Evolutionary conservation across 2,888 invertebrate species (phyloP).

Genomic region (Hirtodrosophila trivittata): DNA sequence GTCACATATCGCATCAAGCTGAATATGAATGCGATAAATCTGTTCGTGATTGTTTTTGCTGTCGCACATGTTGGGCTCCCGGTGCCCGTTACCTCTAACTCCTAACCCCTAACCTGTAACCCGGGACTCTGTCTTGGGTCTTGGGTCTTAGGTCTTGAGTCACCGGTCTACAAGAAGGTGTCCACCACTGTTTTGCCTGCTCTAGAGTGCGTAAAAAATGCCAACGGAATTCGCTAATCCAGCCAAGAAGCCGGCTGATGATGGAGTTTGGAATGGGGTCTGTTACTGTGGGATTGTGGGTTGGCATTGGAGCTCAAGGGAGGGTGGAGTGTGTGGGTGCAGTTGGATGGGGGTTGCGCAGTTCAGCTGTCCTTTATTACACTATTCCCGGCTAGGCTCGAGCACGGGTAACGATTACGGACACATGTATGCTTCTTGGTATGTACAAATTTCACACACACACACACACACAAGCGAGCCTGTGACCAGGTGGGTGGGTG

Average conservation of each 20-base stretch:
- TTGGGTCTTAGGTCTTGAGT: constrained; percentile 6
- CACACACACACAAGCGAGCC: constrained; percentile 41
- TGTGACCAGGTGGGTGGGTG: constrained; percentile 65
- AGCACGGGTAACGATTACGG: constrained; percentile 59
- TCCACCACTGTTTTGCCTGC: constrained; percentile 50
- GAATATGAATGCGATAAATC: constrained; percentile 82
- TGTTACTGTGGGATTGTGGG: no score
- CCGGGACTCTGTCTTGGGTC: background rate
- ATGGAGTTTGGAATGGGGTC: constrained; percentile 1
- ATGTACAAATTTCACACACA: constrained; percentile 28
- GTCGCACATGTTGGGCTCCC: constrained; percentile 54
- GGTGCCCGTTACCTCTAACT: background rate
- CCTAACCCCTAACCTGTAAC: background rate
- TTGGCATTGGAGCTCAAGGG: background rate
- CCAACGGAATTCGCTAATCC: constrained; percentile 76
- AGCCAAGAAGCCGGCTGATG: constrained; percentile 34
- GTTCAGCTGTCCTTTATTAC: constrained; percentile 77
- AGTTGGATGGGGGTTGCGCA: constrained; percentile 3
- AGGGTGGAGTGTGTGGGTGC: background rate
- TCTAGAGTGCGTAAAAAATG: constrained; percentile 66
- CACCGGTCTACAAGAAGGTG: constrained; percentile 47
- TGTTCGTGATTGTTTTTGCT: constrained; percentile 82
- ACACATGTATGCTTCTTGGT: constrained; percentile 55
- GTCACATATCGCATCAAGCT: constrained; percentile 75
- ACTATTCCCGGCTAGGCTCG: constrained; percentile 62